phyloP scores from a whole-genome alignment of 2,888 invertebrate genomes.

The Coelopa pilipes region DNA sequence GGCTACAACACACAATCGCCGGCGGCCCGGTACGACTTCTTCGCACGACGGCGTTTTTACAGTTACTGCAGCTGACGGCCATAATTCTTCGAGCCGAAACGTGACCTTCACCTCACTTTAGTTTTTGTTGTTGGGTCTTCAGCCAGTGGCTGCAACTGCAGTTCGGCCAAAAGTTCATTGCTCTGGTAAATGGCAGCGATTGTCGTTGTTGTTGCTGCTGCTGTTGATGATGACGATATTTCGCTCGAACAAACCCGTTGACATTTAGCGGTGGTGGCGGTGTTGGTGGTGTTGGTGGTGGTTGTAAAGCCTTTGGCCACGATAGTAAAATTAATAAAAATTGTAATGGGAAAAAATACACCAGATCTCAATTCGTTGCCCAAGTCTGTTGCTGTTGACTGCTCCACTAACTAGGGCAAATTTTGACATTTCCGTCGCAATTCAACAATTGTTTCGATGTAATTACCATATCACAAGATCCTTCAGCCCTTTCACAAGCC shows the following conservation, averaged over 20 bases:
- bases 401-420: no score
- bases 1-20: no score
- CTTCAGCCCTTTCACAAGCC: no score
- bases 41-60: background rate
- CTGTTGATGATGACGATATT: background rate
- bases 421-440: no score
- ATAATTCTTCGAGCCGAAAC: slow-evolving; percentile 37
- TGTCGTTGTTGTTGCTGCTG: background rate
- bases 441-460: no score
- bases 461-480: no score
- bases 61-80: background rate
- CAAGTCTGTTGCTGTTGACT: no score
- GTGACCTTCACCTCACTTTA: slow-evolving; percentile 45
- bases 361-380: background rate
- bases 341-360: background rate
- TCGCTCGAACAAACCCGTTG: background rate
- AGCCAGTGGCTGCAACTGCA: background rate
- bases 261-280: background rate
- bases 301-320: no score
- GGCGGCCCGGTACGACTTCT: no score
- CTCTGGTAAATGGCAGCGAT: background rate
- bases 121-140: slow-evolving; percentile 6
- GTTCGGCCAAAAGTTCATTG: background rate
- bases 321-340: background rate
- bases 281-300: no score